A percentile compares a stretch with the other conserved stretches of the same genome.
These are phyloP conservation scores for Pipistrellus pygmaeus DNA, from an alignment of 2,797 vertebrate genomes.

Conservation along the genomic window DNA sequence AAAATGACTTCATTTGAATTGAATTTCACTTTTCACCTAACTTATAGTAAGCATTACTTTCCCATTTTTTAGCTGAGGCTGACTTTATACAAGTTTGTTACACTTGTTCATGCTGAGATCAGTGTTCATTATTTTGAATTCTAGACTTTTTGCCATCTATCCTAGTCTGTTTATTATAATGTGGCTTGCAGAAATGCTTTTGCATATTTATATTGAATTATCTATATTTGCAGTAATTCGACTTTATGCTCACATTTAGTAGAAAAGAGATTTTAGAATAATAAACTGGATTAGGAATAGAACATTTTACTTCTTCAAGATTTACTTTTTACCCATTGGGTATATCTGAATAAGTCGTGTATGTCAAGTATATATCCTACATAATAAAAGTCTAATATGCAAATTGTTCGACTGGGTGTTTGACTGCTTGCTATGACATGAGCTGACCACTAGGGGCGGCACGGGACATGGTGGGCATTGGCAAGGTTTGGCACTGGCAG, in stretches of 20 bases:
- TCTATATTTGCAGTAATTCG: slow-evolving; percentile 25
- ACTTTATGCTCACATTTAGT: slow-evolving; percentile 26
- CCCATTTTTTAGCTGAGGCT: slow-evolving; percentile 40
- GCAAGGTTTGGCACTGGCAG: no score
- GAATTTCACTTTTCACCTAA: not conserved
- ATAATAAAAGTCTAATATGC: no score
- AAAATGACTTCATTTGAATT: slow-evolving; percentile 40
- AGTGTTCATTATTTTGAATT: slow-evolving; percentile 55
- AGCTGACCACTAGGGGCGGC: no score
- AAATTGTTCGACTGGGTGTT: no score
- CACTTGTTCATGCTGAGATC: not conserved
- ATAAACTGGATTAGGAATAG: slow-evolving; percentile 14
- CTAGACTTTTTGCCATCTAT: not conserved
- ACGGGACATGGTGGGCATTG: no score
- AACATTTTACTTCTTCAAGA: slow-evolving; percentile 42
- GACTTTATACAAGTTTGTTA: slow-evolving; percentile 26
- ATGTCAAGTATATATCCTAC: not conserved
- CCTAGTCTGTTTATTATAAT: not conserved
- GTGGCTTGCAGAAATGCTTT: slow-evolving; percentile 44
- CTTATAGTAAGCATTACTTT: slow-evolving; percentile 43
- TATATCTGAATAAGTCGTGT: slow-evolving; percentile 48
- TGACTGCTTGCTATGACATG: no score
- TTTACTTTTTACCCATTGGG: not conserved
- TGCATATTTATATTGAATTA: slow-evolving; percentile 56
- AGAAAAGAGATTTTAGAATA: slow-evolving; percentile 47